Evolutionary conservation across 1,140 invertebrate genomes (phyloP).

Genomic region (Aphaenogaster rudis): DNA sequence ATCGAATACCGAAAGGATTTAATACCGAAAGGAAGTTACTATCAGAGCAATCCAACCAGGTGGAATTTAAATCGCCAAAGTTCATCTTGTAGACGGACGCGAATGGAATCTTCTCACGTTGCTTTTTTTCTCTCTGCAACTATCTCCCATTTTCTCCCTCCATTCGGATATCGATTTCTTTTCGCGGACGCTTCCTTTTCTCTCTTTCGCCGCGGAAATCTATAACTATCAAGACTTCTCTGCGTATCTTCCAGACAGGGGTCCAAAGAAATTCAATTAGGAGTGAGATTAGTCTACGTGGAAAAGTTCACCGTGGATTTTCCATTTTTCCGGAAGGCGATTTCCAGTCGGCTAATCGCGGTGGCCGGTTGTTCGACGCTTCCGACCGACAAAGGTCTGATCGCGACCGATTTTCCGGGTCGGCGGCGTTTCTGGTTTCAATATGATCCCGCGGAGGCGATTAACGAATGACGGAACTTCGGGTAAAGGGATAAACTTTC

Average conservation of each 20-base stretch:
- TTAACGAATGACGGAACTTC: constrained; percentile 62
- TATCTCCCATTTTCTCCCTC: neutral
- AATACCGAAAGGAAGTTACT: constrained; percentile 40
- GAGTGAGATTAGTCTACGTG: constrained; percentile 67
- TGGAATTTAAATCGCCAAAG: constrained; percentile 62
- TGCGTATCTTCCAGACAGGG: neutral
- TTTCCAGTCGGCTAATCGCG: constrained; percentile 3
- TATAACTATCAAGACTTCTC: constrained; percentile 54
- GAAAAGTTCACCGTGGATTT: constrained; percentile 70
- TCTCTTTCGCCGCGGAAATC: constrained; percentile 51
- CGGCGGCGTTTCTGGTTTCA: constrained; percentile 23
- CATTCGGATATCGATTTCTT: constrained; percentile 42
- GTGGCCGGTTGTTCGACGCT: neutral
- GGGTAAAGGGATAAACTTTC: constrained; percentile 55
- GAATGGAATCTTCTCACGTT: constrained; percentile 29
- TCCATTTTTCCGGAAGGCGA: constrained; percentile 15
- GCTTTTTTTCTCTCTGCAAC: neutral
- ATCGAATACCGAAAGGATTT: constrained; percentile 21
- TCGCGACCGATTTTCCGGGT: constrained; percentile 55
- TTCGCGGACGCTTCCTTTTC: constrained; percentile 14
- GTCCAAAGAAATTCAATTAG: constrained; percentile 76
- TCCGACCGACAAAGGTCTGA: constrained; percentile 10
- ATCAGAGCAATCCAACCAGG: constrained; percentile 31
- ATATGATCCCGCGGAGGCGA: constrained; percentile 43
- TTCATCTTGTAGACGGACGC: constrained; percentile 23